Percentiles rank a stretch among this genome's conserved stretches.
Conservation (phyloP, 2,888 invertebrate species). For the Rugalucina vietnamica region DNA sequence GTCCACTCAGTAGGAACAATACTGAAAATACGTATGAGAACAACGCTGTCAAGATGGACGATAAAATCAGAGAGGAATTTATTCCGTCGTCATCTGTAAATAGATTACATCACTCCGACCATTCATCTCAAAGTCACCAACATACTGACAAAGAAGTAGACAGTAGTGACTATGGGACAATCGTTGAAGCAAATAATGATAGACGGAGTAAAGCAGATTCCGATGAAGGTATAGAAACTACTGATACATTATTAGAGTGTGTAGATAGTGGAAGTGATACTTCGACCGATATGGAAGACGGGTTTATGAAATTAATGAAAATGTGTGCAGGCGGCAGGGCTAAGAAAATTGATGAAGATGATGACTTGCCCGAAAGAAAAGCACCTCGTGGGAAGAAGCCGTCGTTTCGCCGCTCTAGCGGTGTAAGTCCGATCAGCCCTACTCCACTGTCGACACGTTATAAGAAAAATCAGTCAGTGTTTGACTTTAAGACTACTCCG, state of each 20-base stretch:
- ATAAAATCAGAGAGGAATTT: too few species aligned
- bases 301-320: constrained; percentile 34
- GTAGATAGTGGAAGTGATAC: background rate
- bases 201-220: too few species aligned
- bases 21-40: too few species aligned
- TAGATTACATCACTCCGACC: too few species aligned
- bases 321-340: constrained; percentile 28
- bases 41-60: too few species aligned
- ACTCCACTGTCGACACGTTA: background rate
- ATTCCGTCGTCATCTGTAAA: too few species aligned
- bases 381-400: background rate
- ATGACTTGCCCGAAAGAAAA: constrained; percentile 23
- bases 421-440: background rate
- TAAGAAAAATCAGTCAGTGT: background rate
- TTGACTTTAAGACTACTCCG: background rate
- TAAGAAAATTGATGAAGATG: constrained; percentile 40
- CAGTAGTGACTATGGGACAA: too few species aligned
- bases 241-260: background rate
- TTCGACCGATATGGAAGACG: constrained; percentile 31
- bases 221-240: background rate
- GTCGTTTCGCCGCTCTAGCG: background rate
- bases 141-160: too few species aligned
- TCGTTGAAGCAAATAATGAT: too few species aligned
- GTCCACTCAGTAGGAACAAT: too few species aligned
- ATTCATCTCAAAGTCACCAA: too few species aligned